Evolutionary conservation across 2,113 vertebrate genomes (phyloP).

Genomic region (Silurus asotus): DNA sequence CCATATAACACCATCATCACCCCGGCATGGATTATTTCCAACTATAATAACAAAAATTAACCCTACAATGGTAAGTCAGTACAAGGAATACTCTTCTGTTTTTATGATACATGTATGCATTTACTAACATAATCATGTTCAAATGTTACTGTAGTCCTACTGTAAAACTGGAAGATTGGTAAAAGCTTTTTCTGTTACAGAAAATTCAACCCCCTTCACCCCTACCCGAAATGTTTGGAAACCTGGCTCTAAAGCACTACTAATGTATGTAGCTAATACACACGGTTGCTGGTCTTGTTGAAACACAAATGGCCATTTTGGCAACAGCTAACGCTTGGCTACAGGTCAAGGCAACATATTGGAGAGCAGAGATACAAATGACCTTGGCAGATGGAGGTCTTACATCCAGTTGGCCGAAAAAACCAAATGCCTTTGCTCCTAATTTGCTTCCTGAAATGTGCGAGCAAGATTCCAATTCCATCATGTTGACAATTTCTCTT

Average conservation of each 20-base stretch:
- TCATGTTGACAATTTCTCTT: background rate
- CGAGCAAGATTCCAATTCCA: background rate
- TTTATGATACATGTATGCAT: background rate
- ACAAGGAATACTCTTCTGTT: background rate
- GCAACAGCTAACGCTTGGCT: slow-evolving; percentile 24
- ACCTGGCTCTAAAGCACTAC: slow-evolving; percentile 6
- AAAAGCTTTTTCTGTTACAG: background rate
- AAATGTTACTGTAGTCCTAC: background rate
- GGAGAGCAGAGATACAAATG: slow-evolving; percentile 33
- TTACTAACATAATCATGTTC: background rate
- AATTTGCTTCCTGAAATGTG: background rate
- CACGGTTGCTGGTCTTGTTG: slow-evolving; percentile 25
- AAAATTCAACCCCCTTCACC: background rate
- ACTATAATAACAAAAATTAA: background rate
- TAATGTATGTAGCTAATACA: background rate
- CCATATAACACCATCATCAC: background rate
- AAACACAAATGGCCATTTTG: slow-evolving; percentile 27
- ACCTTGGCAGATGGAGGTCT: slow-evolving; percentile 40
- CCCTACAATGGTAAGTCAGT: background rate
- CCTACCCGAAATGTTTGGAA: background rate
- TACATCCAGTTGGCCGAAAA: slow-evolving; percentile 20
- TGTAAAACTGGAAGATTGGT: background rate
- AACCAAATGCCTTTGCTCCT: slow-evolving; percentile 33
- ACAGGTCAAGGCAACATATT: slow-evolving; percentile 35
- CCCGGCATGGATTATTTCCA: background rate